Evolutionary conservation across 2,888 invertebrate species (phyloP).

Genomic region (Drosophila monieri): DNA sequence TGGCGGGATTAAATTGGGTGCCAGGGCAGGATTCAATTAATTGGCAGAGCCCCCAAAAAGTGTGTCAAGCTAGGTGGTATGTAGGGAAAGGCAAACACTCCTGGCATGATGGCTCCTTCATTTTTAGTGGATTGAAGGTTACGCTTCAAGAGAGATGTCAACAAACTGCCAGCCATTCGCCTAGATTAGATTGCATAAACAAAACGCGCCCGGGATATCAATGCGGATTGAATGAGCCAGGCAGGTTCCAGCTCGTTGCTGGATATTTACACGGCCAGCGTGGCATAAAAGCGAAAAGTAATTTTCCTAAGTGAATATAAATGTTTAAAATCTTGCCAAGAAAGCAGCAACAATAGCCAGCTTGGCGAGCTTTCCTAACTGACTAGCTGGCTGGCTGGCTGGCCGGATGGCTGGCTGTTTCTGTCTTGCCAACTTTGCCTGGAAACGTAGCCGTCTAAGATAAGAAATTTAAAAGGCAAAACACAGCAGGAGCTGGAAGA

Average conservation of each 20-base stretch:
- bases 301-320: slow-evolving; percentile 82
- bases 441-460: slow-evolving; percentile 45
- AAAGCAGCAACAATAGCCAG: slow-evolving; percentile 40
- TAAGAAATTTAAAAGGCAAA: slow-evolving; percentile 68
- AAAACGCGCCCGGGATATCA: slow-evolving; percentile 50
- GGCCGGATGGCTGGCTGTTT: slow-evolving; percentile 8
- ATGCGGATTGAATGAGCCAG: slow-evolving; percentile 41
- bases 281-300: slow-evolving; percentile 68
- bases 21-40: slow-evolving; percentile 52
- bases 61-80: background rate
- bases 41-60: slow-evolving; percentile 11
- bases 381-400: slow-evolving; percentile 4
- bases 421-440: background rate
- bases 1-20: slow-evolving; percentile 56
- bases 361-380: slow-evolving; percentile 16
- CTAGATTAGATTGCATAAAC: slow-evolving; percentile 59
- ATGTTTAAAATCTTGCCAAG: slow-evolving; percentile 66
- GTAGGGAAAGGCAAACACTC: slow-evolving; percentile 19
- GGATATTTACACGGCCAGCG: slow-evolving; percentile 60
- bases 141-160: slow-evolving; percentile 52
- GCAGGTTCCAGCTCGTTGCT: slow-evolving; percentile 48
- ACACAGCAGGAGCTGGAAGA: slow-evolving; percentile 25
- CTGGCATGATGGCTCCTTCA: slow-evolving; percentile 5
- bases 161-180: slow-evolving; percentile 37
- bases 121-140: slow-evolving; percentile 5